These are phyloP conservation scores for Phodopus roborovskii DNA, from an alignment of 2,113 vertebrate species.

Conservation along the genomic window DNA sequence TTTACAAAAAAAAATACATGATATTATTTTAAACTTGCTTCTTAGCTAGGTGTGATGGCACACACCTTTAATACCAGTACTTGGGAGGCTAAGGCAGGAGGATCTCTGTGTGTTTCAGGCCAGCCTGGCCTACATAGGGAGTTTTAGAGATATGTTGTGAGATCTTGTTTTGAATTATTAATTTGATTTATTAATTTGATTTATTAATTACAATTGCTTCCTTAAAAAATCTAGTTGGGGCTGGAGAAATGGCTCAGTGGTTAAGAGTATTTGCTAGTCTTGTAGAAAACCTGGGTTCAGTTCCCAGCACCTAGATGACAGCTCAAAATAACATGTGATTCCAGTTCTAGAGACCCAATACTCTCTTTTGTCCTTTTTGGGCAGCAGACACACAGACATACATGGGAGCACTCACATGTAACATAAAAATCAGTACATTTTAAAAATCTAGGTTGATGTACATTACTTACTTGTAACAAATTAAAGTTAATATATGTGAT, in stretches of 20 bases:
- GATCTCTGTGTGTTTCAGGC: neutral
- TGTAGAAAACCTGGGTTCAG: neutral
- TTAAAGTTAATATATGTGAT: neutral
- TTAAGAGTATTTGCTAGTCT: neutral
- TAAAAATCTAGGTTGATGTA: neutral
- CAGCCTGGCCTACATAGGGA: too few species aligned
- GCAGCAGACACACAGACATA: neutral
- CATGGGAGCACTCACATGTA: neutral
- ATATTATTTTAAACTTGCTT: conserved; percentile 57
- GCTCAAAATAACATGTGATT: neutral
- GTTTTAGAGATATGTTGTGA: neutral
- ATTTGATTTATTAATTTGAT: neutral
- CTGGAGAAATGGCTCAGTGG: neutral
- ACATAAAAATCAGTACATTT: neutral
- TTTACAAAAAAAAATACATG: neutral
- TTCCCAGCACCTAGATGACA: neutral
- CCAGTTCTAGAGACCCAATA: neutral
- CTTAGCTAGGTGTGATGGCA: neutral
- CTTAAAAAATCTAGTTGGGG: neutral
- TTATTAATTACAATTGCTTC: neutral
- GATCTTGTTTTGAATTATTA: neutral
- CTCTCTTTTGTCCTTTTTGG: neutral
- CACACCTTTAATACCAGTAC: neutral
- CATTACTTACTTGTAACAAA: conserved; percentile 33
- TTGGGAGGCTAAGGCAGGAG: neutral